Evolutionary conservation across 2,113 vertebrate species (phyloP).

Genomic region (Indri indri): DNA sequence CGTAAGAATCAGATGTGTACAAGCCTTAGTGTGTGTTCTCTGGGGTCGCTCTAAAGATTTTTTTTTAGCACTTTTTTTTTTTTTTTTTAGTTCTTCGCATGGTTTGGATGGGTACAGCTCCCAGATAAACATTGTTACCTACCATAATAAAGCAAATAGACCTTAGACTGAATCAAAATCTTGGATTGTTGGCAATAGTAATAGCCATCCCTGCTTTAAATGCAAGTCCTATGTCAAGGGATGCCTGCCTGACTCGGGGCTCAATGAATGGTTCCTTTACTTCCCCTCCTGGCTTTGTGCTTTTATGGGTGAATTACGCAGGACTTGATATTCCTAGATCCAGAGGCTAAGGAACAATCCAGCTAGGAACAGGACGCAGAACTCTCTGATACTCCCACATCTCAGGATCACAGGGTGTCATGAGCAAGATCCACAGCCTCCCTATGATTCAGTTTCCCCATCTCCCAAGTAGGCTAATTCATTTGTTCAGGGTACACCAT

Average conservation of each 20-base stretch:
- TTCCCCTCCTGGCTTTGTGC: background rate
- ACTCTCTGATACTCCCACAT: background rate
- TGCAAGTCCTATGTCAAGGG: background rate
- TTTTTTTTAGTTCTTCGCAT: background rate
- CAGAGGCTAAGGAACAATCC: background rate
- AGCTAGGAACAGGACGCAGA: background rate
- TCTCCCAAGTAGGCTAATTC: constrained; percentile 36
- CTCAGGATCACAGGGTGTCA: background rate
- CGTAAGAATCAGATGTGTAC: background rate
- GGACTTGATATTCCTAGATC: background rate
- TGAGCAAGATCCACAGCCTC: background rate
- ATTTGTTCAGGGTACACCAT: constrained; percentile 55
- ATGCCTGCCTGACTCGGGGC: background rate
- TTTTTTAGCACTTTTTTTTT: background rate
- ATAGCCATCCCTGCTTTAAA: background rate
- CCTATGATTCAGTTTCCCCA: constrained; percentile 10
- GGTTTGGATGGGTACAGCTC: background rate
- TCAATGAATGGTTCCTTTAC: background rate
- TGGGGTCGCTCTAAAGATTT: background rate
- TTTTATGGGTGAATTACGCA: background rate
- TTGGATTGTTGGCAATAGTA: background rate
- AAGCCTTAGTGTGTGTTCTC: background rate
- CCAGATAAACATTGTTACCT: background rate
- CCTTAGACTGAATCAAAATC: background rate
- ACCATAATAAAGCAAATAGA: background rate